These are phyloP conservation scores for Fukomys damarensis DNA, from an alignment of 2,113 vertebrate genomes.

Conservation along the genomic window DNA sequence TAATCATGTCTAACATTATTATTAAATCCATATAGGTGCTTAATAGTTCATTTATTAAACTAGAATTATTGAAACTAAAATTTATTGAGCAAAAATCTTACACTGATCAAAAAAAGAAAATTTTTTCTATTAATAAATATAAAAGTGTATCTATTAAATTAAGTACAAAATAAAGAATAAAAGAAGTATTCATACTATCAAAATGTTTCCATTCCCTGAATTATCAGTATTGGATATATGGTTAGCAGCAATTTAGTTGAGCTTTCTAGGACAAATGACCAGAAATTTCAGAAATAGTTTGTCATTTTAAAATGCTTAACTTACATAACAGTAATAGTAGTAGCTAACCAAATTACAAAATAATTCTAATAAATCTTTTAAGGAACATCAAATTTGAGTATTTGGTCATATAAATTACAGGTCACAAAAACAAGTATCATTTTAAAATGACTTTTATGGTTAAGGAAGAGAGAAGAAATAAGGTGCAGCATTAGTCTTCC, in stretches of 20 bases:
- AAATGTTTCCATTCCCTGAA: neutral
- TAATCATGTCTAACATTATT: neutral
- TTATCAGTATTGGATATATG: neutral
- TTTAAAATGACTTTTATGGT: conserved; percentile 58
- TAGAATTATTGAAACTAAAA: conserved; percentile 18
- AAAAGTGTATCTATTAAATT: conserved; percentile 23
- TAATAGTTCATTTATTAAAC: conserved; percentile 21
- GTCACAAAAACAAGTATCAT: conserved; percentile 40
- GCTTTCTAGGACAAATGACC: neutral
- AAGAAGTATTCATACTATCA: conserved; percentile 2
- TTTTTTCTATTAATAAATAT: neutral
- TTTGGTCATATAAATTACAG: conserved; percentile 43
- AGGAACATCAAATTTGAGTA: conserved; percentile 22
- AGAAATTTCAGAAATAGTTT: conserved; percentile 48
- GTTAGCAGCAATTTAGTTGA: conserved; percentile 9
- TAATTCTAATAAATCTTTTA: conserved; percentile 48
- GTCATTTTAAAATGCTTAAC: conserved; percentile 49
- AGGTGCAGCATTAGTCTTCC: neutral
- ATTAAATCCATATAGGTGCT: neutral
- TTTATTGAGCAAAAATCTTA: neutral
- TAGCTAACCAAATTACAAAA: conserved; percentile 28
- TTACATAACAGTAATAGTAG: neutral
- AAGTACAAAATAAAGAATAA: conserved; percentile 37
- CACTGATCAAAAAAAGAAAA: conserved; percentile 29
- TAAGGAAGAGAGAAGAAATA: neutral